Base-by-base conservation (phyloP, 2,113 vertebrate species). In the Physeter macrocephalus region DNA sequence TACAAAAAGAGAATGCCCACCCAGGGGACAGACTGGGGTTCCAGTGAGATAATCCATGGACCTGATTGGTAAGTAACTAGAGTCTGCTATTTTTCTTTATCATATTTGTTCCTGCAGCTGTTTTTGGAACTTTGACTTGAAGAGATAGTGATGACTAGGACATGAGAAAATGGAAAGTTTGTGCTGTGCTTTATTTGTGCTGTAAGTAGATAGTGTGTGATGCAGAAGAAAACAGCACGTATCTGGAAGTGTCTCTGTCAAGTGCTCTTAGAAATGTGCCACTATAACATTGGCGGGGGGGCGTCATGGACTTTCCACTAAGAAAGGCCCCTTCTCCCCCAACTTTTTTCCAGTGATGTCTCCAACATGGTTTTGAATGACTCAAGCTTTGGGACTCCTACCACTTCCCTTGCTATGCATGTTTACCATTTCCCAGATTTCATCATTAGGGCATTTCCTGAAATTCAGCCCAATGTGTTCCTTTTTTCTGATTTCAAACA, bases 351-450 rank as follows among this genome's bases (percentile, higher is more conserved):
- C 88, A 95, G 25, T n/a, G 83, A 74, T 43, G 72, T 78, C 41
- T 94, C 75, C 80, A 96, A 8, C 25, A 75, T 66, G 78, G 78
- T 57, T 97, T 88, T 67, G 49, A 88, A 54, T 97, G 96, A 96
- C 81, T 97, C 93, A 95, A 83, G 74, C 39, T 90, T 9, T 64
- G 66, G 54, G 87, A 27, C 29, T 88, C 67, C 13, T 34, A 88
- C 92, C 95, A 88, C 84, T 90, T 97, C 96, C 88, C 10, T 95
- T 86, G 71, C 59, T 91, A 71, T 39, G 27, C 67, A 95, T 4
- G 5, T 92, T 92, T 94, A 75, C 69, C 36, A 46, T 96, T 96
- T 97, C 95, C 95, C 66, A 82, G 81, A 94, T 98, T 98, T 96
- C 93, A 89, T 74, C 87, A 97, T 90, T 61, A 92, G 75, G 66